Base-by-base conservation (phyloP, 64 coral and sea anemone genomes). In the Montipora foliosa region DNA sequence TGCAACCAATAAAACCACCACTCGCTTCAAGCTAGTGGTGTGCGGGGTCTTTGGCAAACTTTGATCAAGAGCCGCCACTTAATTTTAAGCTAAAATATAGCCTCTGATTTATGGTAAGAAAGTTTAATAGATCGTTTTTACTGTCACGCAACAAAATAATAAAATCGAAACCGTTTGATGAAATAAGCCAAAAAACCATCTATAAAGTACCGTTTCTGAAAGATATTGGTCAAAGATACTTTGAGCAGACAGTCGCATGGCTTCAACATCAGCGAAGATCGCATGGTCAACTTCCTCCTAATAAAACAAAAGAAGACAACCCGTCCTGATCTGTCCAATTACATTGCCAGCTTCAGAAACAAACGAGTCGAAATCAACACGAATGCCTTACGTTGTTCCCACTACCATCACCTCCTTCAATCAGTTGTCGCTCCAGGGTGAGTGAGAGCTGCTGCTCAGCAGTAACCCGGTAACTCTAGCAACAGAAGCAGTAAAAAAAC, bases 391-490 rank as follows among this genome's bases (percentile, higher is more conserved):
- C 87, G 17, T 64, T 77, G 5, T 89, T 22, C 0, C 11, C 50
- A 60, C 25, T 7, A 60, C 25, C 5, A 77, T 89, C 51, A 89
- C 21, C 16, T 77, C 92, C 88, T 3, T 67, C 73, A 4, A 64
- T 21, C 4, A 99, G 92, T 49, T 90, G 84, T 67, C 89, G 90
- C 48, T 99, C 98, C 84, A 94, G 71, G 6, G 83, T 84, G 10
- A 99, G 79, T 76, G 98, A 99, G n/a, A 96, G 70, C 66, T 99
- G 98, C 16, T 96, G 98, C 62, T 99, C 98, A 17, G 98, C 98
- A 19, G 98, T 96, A 37, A 99, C 98, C 4, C 98, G 88, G 82
- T 94, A 99, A 89, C 98, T 92, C 95, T 98, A 71, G 17, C 46
- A 84, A 59, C 22, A 75, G 13, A 37, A 37, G 2, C 37, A 37